A percentile compares a stretch with the other conserved stretches of the same genome.
phyloP scores from a whole-genome alignment of 2,888 invertebrate genomes.

The Acanthosepion esculentum region DNA sequence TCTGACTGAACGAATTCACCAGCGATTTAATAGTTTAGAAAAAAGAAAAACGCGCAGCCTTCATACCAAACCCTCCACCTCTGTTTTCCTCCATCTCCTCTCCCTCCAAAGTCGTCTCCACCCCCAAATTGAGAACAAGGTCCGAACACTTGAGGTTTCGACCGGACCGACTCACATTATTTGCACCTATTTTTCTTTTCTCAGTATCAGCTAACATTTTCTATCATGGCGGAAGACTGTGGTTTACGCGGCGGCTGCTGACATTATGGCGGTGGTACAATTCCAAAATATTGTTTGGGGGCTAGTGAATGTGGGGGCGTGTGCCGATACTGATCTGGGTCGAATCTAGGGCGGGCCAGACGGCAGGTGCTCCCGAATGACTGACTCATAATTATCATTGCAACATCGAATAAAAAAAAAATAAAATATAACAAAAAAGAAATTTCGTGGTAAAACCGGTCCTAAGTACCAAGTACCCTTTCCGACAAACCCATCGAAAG shows the following conservation, averaged over 20 bases:
- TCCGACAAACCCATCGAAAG: neutral
- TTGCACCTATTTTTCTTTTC: neutral
- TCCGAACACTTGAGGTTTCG: neutral
- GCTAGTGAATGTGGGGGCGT: neutral
- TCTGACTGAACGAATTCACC: neutral
- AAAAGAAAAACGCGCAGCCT: neutral
- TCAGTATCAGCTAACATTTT: neutral
- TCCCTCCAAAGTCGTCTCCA: neutral
- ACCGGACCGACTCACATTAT: no score
- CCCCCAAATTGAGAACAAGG: neutral
- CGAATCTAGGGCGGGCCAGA: neutral
- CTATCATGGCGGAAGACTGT: neutral
- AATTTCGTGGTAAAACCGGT: neutral
- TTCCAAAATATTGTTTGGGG: neutral
- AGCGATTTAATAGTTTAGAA: neutral
- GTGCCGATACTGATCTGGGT: neutral
- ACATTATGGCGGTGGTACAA: neutral
- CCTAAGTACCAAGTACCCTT: neutral
- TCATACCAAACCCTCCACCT: neutral
- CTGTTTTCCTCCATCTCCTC: neutral
- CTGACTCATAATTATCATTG: neutral
- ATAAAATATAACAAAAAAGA: neutral
- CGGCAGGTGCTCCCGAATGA: neutral
- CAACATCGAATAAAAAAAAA: no score
- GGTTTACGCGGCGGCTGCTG: no score